Evolutionary conservation across 1,140 invertebrate genomes (phyloP), one percentile per base, ranked within the genome.

Genomic region (Drosophila eugracilis): DNA sequence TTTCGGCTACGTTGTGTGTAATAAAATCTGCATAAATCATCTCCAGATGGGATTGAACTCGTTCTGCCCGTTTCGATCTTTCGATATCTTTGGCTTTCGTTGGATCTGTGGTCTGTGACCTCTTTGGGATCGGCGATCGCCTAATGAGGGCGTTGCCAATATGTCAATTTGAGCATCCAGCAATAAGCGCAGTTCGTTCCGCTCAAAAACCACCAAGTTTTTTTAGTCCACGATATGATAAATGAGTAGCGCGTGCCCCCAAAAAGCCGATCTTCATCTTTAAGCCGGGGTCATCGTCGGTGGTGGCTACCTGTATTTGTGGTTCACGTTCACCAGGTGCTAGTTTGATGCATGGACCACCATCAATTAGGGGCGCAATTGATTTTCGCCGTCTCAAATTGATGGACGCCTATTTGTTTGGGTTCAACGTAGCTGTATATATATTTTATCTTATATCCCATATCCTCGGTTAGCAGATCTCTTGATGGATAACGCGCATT

Each of bases 241-340:
- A 81, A 78, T 83, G 78, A 84, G 32, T 42, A 36, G 84, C 83
- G 78, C 78, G 75, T 89, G 84, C 84, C 62, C 55, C 65, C 30
- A 12, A 49, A 24, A 30, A 41, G 4, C 12, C 28, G 49, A 60
- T 36, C 39, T 60, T 21, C n/a, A 60, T 36, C 39, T 60, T 21
- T 19, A 36, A 50, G 19, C 26, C 55, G 47, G 42, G 30, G 54
- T 50, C 30, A 19, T 5, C 21, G 24, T 17, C n/a, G n/a, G n/a
- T n/a, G n/a, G n/a, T 37, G 63, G 78, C 84, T 88, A 89, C 84
- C 84, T 89, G 72, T 72, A 52, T 84, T 89, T 52, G 44, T 79
- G 75, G 71, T 5, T 14, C 34, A 0, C 2, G 15, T 79, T 72
- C 57, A 67, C 65, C 85, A 85, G 85, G 84, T 89, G 84, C 79